These are phyloP conservation scores for Danio albolineatus DNA, from an alignment of 2,797 vertebrate species.

Conservation along the genomic window DNA sequence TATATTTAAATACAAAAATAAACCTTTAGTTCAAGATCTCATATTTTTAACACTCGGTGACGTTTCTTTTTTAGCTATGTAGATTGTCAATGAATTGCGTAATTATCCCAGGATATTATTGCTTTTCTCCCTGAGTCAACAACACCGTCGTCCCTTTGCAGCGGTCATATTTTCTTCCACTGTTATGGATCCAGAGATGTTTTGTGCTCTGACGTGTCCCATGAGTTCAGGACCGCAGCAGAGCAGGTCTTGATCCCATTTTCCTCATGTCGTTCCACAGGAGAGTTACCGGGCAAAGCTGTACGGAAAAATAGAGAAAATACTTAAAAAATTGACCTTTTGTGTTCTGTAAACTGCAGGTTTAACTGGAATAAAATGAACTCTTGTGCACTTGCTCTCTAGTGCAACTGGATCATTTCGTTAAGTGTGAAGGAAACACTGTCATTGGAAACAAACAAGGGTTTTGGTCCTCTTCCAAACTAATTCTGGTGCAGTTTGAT, in stretches of 20 bases:
- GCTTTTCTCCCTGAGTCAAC: background rate
- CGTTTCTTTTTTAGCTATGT: background rate
- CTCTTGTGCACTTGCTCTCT: too few relatives aligned
- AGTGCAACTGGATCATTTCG: too few relatives aligned
- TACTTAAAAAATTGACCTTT: background rate
- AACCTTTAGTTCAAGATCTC: background rate
- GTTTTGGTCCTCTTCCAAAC: too few relatives aligned
- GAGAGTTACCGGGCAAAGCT: conserved; percentile 60
- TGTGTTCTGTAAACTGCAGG: background rate
- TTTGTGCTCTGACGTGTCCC: conserved; percentile 5
- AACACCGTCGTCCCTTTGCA: background rate
- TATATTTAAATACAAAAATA: conserved; percentile 40
- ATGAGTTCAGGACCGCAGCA: background rate
- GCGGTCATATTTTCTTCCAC: background rate
- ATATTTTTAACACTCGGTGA: background rate
- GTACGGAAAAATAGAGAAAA: conserved; percentile 20
- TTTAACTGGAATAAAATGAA: too few relatives aligned
- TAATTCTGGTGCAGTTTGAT: too few relatives aligned
- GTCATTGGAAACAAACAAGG: too few relatives aligned
- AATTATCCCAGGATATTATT: background rate
- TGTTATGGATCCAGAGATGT: background rate
- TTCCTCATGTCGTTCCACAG: conserved; percentile 58
- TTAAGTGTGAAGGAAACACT: too few relatives aligned
- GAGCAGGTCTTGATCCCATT: conserved; percentile 50
- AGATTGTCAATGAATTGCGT: background rate